Base-by-base conservation (phyloP, 2,888 invertebrate genomes). In the Ferdinandea cuprea region DNA sequence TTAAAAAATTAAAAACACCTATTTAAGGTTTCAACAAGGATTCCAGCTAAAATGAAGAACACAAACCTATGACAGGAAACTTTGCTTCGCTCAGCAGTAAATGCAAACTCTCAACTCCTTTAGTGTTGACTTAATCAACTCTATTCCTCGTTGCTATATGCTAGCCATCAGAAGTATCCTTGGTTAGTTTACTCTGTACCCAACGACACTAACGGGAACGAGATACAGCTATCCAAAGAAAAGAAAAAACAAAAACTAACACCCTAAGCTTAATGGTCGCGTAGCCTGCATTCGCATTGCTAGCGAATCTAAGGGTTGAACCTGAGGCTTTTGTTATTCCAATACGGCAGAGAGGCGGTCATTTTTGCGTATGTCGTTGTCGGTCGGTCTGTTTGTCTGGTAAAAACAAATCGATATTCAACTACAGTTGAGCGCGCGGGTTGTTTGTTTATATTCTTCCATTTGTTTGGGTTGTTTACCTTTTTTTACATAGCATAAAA, bases 71-170 rank as follows among this genome's bases (percentile, higher is more conserved):
- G 28, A 9, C 35, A 6, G 4, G 11, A 42, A 52, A 32, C 25
- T 30, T 50, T 11, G 8, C 25, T 6, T 32, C 21, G 48, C 61
- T 44, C 68, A 50, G 21, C 15, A 50, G 69, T 69, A 69, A 80
- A 76, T 76, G 74, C 76, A 76, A 76, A 63, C 76, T 76, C 74
- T 58, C 69, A 69, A 63, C 50, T 69, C 69, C 50, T 80, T 69
- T 42, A 4, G 25, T 80, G 76, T 76, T 80, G 74, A 80, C 80
- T 58, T 69, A 80, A 35, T 58, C 42, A 63, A 69, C 56, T 50
- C 30, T n/a, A 15, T 19, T 9, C 28, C 40, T 1, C n/a, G n/a
- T n/a, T n/a, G n/a, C n/a, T n/a, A 35, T 30, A 32, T 28, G 58
- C 13, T 6, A 5, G 25, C 50, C 48, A n/a, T 35, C 35, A 17